Percentiles rank a stretch among this genome's conserved stretches.
Conservation (phyloP, 2,888 invertebrate species). For the Agonopterix heracliana region DNA sequence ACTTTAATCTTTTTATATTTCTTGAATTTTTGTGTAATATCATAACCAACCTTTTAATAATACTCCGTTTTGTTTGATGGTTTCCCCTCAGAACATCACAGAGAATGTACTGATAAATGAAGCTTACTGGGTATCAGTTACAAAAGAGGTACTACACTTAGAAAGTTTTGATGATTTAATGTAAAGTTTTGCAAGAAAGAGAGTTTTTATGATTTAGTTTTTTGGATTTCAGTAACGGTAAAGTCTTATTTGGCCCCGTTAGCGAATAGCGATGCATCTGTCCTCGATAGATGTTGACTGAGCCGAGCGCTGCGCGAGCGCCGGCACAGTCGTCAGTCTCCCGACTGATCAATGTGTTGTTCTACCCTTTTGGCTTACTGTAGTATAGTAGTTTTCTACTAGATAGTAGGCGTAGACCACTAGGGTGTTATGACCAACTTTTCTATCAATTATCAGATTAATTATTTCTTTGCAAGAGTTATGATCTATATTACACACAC, state of each 20-base stretch:
- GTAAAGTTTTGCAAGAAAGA: slow-evolving; percentile 75
- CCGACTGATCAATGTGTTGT: slow-evolving; percentile 59
- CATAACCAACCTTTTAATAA: slow-evolving; percentile 58
- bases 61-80: slow-evolving; percentile 71
- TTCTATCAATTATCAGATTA: slow-evolving; percentile 71
- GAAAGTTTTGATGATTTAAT: slow-evolving; percentile 75
- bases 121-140: slow-evolving; percentile 94
- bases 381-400: slow-evolving; percentile 72
- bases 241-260: slow-evolving; percentile 76
- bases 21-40: slow-evolving; percentile 20
- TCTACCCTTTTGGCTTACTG: slow-evolving; percentile 72
- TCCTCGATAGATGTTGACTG: slow-evolving; percentile 68
- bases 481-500: slow-evolving; percentile 68
- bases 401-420: slow-evolving; percentile 74
- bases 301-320: slow-evolving; percentile 34
- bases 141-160: slow-evolving; percentile 89
- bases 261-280: slow-evolving; percentile 78
- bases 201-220: slow-evolving; percentile 75
- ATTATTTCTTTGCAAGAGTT: slow-evolving; percentile 73
- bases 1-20: slow-evolving; percentile 13
- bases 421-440: slow-evolving; percentile 74
- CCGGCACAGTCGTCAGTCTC: slow-evolving; percentile 26
- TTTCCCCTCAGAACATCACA: slow-evolving; percentile 95
- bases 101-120: slow-evolving; percentile 96
- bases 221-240: slow-evolving; percentile 75